These are phyloP conservation scores for Phalacrocorax pelagicus DNA, from an alignment of 2,113 vertebrate genomes.

Conservation along the genomic window DNA sequence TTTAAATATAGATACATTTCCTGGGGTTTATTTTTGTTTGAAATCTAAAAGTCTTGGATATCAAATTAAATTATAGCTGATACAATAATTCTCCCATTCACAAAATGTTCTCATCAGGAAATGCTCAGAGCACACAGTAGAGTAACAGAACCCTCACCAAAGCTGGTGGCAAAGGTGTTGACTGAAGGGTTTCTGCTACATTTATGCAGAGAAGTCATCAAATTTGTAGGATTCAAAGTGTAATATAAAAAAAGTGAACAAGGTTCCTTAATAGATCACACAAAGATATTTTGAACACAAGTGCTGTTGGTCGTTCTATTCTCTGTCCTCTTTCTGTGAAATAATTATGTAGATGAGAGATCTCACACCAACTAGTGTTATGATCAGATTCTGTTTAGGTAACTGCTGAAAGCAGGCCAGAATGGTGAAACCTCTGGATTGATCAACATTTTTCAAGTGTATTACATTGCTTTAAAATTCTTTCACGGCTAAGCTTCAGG, in stretches of 20 bases:
- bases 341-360: background rate
- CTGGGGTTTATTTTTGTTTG: background rate
- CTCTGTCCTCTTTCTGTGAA: background rate
- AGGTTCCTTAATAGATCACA: background rate
- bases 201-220: background rate
- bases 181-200: background rate
- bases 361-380: background rate
- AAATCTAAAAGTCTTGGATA: background rate
- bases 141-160: background rate
- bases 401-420: background rate
- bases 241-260: background rate
- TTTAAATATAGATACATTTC: background rate
- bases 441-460: background rate
- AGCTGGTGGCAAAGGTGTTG: rapidly evolving
- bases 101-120: background rate
- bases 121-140: background rate
- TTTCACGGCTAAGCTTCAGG: background rate
- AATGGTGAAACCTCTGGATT: background rate
- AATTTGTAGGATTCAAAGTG: background rate
- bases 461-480: background rate
- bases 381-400: background rate
- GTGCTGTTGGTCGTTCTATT: background rate
- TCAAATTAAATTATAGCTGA: background rate
- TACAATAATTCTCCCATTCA: background rate
- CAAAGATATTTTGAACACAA: background rate